Base-by-base conservation (phyloP, 2,113 vertebrate genomes). In the Nothocercus nigrocapillus region DNA sequence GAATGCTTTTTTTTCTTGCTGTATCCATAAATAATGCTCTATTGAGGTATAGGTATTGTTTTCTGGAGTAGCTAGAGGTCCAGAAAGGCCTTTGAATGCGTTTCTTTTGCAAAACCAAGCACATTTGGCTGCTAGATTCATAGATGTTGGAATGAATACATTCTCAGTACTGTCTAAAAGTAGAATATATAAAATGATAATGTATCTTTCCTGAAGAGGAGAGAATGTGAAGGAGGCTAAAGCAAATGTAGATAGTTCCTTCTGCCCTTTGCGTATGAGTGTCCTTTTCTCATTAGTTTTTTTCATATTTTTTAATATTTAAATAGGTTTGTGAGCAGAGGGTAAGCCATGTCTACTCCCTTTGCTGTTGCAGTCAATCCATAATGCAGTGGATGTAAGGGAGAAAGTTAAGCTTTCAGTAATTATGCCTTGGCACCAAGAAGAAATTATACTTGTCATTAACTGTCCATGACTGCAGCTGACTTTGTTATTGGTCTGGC, bases 141-240 rank as follows among this genome's bases (percentile, higher is more conserved):
- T 63, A 38, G n/a, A 49, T 47, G 7, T 47, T 64, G 25, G 34
- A 27, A 64, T 27, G 36, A 53, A 24, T 49, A 69, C 20, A 25
- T 79, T 86, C 34, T 9, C 25, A 1, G 70, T 30, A 13, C 9
- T 74, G 14, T 59, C 49, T 68, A 45, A 38, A 88, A 67, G 42
- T 17, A 56, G 4, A 2, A 0, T 34, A 10, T 38, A 4, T 81
- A 11, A 73, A 81, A 47, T 4, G 5, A 25, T 0, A 1, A 27
- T 0, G 0, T 2, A 1, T 40, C 36, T 74, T 64, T 78, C 45
- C 13, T n/a, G 63, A n/a, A n/a, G 61, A 81, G 30, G 58, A 70
- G 36, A 45, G 40, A 81, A 54, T 7, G 13, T 64, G 44, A 59
- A 88, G 81, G 76, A 91, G 36, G 24, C 11, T 6, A 7, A 70